These are phyloP conservation scores for Ichneumoninae sp. DNA, from an alignment of 2,888 invertebrate genomes.

Conservation along the genomic window DNA sequence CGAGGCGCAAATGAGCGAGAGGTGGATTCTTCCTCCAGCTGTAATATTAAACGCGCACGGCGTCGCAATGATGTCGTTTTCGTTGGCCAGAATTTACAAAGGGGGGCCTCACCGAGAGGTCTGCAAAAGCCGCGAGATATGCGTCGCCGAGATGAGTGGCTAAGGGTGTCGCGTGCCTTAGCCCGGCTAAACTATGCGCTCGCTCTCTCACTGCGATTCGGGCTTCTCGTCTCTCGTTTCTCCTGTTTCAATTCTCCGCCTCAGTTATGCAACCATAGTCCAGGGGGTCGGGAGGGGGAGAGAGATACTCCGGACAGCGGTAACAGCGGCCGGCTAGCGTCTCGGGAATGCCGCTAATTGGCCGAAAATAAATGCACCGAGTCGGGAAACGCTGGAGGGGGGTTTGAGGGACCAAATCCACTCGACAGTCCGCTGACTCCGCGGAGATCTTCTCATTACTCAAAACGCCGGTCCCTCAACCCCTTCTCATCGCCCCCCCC, in stretches of 20 bases:
- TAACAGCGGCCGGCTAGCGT: slow-evolving; percentile 45
- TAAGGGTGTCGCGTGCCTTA: slow-evolving; percentile 71
- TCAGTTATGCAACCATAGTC: slow-evolving; percentile 76
- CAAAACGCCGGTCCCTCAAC: slow-evolving; percentile 56
- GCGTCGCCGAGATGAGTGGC: slow-evolving; percentile 50
- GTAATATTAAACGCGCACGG: slow-evolving; percentile 32
- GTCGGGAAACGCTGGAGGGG: slow-evolving; percentile 66
- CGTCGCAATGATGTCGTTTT: slow-evolving; percentile 57
- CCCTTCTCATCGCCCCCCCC: slow-evolving; percentile 50
- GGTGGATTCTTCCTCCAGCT: neutral
- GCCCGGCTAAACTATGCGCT: slow-evolving; percentile 11
- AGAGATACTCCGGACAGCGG: slow-evolving; percentile 12
- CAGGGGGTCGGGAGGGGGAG: slow-evolving; percentile 4
- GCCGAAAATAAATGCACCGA: slow-evolving; percentile 80
- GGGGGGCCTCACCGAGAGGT: slow-evolving; percentile 54
- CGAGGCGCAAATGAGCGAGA: slow-evolving; percentile 4
- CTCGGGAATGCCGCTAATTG: slow-evolving; percentile 81
- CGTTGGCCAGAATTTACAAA: slow-evolving; percentile 59
- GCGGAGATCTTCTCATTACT: slow-evolving; percentile 48
- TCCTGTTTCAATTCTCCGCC: slow-evolving; percentile 70
- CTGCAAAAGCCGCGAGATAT: slow-evolving; percentile 40
- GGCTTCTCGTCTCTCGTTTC: slow-evolving; percentile 42
- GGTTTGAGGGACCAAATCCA: slow-evolving; percentile 33
- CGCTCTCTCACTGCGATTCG: slow-evolving; percentile 30
- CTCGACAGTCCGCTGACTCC: slow-evolving; percentile 64